Evolutionary conservation across 2,797 vertebrate species (phyloP).

Genomic region (Tinamus major): DNA sequence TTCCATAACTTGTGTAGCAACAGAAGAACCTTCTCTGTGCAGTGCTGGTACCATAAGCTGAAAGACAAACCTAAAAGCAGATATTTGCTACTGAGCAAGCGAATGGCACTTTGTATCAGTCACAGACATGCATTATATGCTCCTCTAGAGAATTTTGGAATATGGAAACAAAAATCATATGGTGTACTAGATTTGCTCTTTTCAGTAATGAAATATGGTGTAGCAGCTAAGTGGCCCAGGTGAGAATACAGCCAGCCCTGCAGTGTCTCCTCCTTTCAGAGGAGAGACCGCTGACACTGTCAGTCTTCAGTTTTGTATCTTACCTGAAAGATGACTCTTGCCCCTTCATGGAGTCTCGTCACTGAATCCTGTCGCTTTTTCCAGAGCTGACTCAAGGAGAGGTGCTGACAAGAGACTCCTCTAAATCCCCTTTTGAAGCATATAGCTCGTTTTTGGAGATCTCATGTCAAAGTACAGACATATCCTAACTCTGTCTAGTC

Average conservation of each 20-base stretch:
- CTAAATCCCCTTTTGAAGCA: neutral
- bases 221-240: neutral
- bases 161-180: neutral
- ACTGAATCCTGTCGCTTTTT: neutral
- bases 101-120: neutral
- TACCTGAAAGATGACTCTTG: neutral
- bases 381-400: neutral
- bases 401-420: neutral
- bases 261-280: neutral
- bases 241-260: neutral
- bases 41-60: neutral
- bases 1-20: neutral
- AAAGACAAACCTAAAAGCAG: neutral
- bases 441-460: neutral
- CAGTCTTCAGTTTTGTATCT: neutral
- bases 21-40: accelerated
- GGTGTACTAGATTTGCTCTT: neutral
- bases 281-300: neutral
- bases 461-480: neutral
- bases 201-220: neutral
- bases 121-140: accelerated
- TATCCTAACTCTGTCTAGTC: neutral
- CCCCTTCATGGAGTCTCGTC: neutral
- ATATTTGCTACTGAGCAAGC: neutral
- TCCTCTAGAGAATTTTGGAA: neutral